Base-by-base conservation (phyloP, 37 sponge, comb jelly and placozoan genomes). In the Oopsacas minuta region DNA sequence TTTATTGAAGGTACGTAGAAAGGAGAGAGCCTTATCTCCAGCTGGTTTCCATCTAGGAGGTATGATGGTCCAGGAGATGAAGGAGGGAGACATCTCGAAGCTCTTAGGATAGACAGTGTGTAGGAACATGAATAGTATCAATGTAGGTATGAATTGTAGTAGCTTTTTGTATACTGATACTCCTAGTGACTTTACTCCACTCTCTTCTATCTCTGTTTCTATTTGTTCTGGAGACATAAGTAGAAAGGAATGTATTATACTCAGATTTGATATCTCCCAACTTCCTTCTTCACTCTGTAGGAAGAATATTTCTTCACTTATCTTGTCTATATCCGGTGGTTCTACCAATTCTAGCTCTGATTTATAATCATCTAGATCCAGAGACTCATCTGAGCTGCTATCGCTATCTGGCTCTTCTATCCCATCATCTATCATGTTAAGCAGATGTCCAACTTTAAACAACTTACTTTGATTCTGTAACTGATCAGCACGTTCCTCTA, bases 71-170 rank as follows among this genome's bases (percentile, higher is more conserved):
- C 75, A 61, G 75, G 75, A 61, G 75, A 61, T 3, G 75, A 61
- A 61, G 75, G 7, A 61, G 75, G 75, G 75, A 61, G 75, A 10
- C 75, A 61, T 61, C 75, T 61, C 75, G 75, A 61, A 61, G 75
- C 75, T 61, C 28, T 61, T 25, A 25, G 75, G 30, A 34, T 61
- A 61, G 75, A 34, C 75, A 25, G 75, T 25, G 75, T 61, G 75
- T 5, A 61, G 75, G 75, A 61, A 61, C 32, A 61, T 5, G 75
- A 61, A 34, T 5, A 61, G 75, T 34, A 61, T 25, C 75, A 61
- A 34, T 10, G 75, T 61, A 34, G 75, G 75, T 7, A 61, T 12
- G 75, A 61, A 61, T 3, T 34, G 75, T 5, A 61, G 75, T 12
- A 61, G 75, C 28, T n/a, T 3, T 32, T 25, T 32, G 75, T 61